Evolutionary conservation across 53 echinoderm and acorn worm genomes (phyloP).

Genomic region (Crossaster papposus): DNA sequence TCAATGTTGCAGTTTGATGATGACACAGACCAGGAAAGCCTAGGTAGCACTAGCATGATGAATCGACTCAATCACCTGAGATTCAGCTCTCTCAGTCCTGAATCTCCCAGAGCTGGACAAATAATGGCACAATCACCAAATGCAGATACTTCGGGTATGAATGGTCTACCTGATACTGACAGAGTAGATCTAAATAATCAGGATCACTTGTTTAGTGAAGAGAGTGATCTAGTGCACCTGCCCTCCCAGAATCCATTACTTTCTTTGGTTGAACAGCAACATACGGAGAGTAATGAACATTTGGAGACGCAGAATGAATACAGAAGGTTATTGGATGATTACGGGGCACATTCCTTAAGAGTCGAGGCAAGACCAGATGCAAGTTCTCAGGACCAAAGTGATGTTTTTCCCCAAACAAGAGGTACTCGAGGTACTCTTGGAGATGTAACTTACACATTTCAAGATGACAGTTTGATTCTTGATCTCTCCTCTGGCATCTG

Average conservation of each 20-base stretch:
- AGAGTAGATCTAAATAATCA: neutral
- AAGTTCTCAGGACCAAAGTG: neutral
- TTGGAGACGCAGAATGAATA: neutral
- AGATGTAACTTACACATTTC: slow-evolving; percentile 6
- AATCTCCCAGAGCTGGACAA: neutral
- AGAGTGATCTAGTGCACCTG: neutral
- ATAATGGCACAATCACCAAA: neutral
- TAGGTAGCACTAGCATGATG: slow-evolving; percentile 3
- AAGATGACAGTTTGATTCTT: slow-evolving; percentile 14
- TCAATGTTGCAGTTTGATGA: neutral
- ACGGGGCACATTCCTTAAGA: neutral
- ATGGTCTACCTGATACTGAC: neutral
- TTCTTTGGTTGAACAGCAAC: neutral
- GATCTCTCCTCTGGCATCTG: slow-evolving; percentile 25
- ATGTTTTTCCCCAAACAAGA: neutral
- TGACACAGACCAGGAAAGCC: neutral
- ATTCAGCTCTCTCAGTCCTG: slow-evolving; percentile 31
- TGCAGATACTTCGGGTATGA: neutral
- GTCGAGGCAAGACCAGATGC: neutral
- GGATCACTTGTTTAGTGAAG: slow-evolving; percentile 2
- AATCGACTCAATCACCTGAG: slow-evolving; percentile 44
- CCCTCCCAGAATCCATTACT: neutral
- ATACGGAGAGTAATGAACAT: neutral
- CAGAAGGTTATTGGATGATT: neutral
- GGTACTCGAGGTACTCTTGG: neutral